A percentile compares a stretch with the other conserved stretches of the same genome.
These are phyloP conservation scores for Scolopax bukidnonensis DNA, from an alignment of 2,797 vertebrate species.

Conservation along the genomic window DNA sequence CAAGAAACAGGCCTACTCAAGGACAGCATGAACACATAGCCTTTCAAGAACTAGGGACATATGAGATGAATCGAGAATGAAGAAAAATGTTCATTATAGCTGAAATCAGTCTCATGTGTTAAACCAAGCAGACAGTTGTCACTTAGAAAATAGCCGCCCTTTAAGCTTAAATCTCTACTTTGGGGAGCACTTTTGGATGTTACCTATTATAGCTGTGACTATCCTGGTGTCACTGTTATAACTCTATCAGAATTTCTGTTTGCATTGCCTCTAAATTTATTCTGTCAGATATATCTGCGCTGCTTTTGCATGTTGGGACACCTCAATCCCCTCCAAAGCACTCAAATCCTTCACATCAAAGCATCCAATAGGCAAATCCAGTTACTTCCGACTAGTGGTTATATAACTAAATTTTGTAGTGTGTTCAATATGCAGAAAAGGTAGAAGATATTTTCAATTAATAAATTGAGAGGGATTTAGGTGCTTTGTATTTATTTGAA, in stretches of 20 bases:
- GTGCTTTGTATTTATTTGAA: slow-evolving; percentile 13
- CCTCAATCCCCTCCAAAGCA: neutral
- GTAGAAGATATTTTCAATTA: neutral
- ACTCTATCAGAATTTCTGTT: neutral
- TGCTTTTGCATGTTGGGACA: neutral
- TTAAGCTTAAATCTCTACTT: neutral
- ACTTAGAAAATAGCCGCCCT: neutral
- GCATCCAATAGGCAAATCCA: slow-evolving; percentile 2
- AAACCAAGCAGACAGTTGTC: neutral
- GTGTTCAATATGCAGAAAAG: slow-evolving; percentile 6
- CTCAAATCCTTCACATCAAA: slow-evolving; percentile 18
- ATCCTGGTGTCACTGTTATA: neutral
- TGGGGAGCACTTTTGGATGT: neutral
- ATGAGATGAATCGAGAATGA: neutral
- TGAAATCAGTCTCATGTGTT: neutral
- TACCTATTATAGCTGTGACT: neutral
- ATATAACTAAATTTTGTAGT: neutral
- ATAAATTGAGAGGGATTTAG: slow-evolving; percentile 31
- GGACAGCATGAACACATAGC: accelerated
- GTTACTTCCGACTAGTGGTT: neutral
- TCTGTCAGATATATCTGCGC: neutral
- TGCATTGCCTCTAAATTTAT: neutral
- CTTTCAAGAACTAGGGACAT: neutral
- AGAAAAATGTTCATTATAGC: neutral
- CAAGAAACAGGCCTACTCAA: neutral